Evolutionary conservation across 2,888 invertebrate genomes (phyloP).

Genomic region (Parascotia fuliginaria): DNA sequence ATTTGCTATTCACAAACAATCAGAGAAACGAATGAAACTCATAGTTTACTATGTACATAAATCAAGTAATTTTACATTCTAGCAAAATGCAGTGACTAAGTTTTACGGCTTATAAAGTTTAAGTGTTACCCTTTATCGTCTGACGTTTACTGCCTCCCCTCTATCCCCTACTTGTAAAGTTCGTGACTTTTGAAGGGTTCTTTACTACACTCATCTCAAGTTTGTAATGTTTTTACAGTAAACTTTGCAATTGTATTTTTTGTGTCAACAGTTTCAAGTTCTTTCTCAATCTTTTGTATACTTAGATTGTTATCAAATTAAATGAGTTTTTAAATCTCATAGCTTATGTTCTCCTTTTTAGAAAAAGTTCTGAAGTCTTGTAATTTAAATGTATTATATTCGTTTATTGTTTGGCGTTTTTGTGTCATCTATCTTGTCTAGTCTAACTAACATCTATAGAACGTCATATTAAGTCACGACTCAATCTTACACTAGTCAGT

Average conservation of each 20-base stretch:
- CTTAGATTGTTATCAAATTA: constrained; percentile 3
- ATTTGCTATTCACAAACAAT: constrained; percentile 10
- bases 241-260: constrained; percentile 25
- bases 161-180: constrained; percentile 22
- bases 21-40: constrained; percentile 21
- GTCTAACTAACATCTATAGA: no score
- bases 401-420: no score
- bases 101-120: constrained; percentile 53
- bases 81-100: constrained; percentile 45
- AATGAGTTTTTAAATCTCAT: background rate
- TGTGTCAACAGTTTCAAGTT: constrained; percentile 7
- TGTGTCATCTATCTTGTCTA: no score
- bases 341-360: background rate
- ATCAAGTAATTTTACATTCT: constrained; percentile 44
- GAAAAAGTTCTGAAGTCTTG: no score
- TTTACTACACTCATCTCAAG: constrained; percentile 19
- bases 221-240: constrained; percentile 22
- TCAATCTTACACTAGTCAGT: no score
- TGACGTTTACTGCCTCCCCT: constrained; percentile 24
- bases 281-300: constrained; percentile 5
- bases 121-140: constrained; percentile 43
- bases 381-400: no score
- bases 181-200: constrained; percentile 33
- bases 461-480: no score
- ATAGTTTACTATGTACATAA: constrained; percentile 29